Evolutionary conservation across 2,888 invertebrate species (phyloP).

Genomic region (Stenichneumon culpator): DNA sequence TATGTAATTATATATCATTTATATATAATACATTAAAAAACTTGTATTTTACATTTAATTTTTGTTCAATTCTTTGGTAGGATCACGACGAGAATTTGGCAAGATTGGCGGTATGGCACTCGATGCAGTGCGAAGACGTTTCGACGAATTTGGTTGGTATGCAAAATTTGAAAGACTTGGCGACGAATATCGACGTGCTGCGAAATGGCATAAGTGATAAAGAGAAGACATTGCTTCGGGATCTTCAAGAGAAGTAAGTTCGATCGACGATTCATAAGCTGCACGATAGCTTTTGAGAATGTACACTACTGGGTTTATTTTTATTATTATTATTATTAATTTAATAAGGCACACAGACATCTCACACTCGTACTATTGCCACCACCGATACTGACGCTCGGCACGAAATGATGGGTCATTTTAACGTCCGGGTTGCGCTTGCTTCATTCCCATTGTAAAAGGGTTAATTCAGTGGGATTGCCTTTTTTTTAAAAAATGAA

Average conservation of each 20-base stretch:
- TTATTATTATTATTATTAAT: constrained; percentile 18
- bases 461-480: background rate
- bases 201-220: constrained; percentile 88
- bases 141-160: constrained; percentile 93
- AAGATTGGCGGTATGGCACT: constrained; percentile 90
- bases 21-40: background rate
- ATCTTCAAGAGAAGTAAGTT: constrained; percentile 88
- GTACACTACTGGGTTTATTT: background rate
- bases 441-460: constrained; percentile 34
- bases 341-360: constrained; percentile 9
- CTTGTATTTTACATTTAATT: background rate
- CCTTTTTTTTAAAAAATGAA: background rate
- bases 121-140: constrained; percentile 87
- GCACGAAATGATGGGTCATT: constrained; percentile 28
- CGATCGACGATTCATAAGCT: background rate
- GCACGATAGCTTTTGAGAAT: constrained; percentile 7
- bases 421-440: constrained; percentile 31
- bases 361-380: constrained; percentile 10
- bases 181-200: constrained; percentile 88
- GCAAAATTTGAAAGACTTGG: constrained; percentile 88
- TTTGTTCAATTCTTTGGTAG: constrained; percentile 79
- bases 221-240: constrained; percentile 88
- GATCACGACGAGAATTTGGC: constrained; percentile 89
- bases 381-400: background rate
- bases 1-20: no score